Conservation (phyloP, 2,113 vertebrate genomes). For the Illadopsis cleaveri region DNA sequence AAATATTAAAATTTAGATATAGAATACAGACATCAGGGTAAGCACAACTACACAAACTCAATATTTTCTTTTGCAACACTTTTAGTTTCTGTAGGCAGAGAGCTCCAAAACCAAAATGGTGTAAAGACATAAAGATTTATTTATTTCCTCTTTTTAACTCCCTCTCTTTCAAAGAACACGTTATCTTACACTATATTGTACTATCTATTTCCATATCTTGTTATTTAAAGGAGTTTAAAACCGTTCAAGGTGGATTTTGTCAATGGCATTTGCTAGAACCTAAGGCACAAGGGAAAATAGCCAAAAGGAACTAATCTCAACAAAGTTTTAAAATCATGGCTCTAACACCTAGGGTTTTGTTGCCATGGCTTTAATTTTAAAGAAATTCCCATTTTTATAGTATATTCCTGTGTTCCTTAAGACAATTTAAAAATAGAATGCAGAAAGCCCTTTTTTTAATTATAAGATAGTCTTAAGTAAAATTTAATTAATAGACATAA, state of each 20-base stretch:
- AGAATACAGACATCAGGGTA: not conserved
- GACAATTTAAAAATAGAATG: not conserved
- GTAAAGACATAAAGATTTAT: not conserved
- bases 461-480: not conserved
- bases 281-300: not conserved
- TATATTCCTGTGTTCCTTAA: not conserved
- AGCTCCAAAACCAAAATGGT: not conserved
- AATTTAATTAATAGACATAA: slow-evolving; percentile 29
- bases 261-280: not conserved
- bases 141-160: not conserved
- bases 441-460: not conserved
- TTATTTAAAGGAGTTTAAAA: not conserved
- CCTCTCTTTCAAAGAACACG: not conserved
- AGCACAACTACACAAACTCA: not conserved
- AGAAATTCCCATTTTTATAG: not conserved
- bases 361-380: not conserved
- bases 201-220: not conserved
- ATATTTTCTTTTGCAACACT: not conserved
- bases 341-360: not conserved
- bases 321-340: not conserved
- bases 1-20: not conserved
- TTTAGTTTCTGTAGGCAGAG: not conserved
- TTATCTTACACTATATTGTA: not conserved
- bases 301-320: not conserved
- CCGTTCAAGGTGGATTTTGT: not conserved